A percentile compares a stretch with the other conserved stretches of the same genome.
phyloP scores from a whole-genome alignment of 2,797 vertebrate genomes.

The Vireo griseus region DNA sequence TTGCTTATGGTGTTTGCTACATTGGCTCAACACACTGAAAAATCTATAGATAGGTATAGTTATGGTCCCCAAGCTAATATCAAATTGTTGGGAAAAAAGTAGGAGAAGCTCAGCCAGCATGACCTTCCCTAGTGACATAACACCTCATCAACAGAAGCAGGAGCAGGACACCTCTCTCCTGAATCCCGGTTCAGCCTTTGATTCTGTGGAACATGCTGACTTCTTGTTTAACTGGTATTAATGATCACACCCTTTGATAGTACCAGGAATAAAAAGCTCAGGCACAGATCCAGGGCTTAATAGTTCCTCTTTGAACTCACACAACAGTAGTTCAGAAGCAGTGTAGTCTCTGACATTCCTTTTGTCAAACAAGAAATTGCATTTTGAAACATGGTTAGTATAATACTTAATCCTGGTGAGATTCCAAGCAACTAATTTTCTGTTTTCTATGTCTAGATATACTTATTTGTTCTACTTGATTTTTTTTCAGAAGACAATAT shows the following conservation, averaged over 20 bases:
- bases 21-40: neutral
- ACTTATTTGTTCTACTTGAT: neutral
- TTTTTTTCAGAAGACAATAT: neutral
- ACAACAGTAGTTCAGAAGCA: neutral
- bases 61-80: neutral
- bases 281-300: neutral
- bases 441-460: neutral
- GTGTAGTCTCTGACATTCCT: neutral
- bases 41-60: neutral
- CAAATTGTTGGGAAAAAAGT: neutral
- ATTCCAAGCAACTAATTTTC: neutral
- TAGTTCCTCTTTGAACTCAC: slow-evolving; percentile 11
- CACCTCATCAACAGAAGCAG: neutral
- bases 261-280: neutral
- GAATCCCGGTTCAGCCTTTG: neutral
- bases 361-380: neutral
- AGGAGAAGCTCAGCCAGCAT: neutral
- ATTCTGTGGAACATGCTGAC: neutral
- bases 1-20: neutral
- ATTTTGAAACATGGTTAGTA: neutral
- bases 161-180: neutral
- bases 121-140: neutral
- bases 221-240: slow-evolving; percentile 6
- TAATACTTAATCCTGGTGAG: neutral
- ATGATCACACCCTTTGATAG: neutral